phyloP scores from a whole-genome alignment of 2,888 invertebrate species.

The Nemoura dubitans region DNA sequence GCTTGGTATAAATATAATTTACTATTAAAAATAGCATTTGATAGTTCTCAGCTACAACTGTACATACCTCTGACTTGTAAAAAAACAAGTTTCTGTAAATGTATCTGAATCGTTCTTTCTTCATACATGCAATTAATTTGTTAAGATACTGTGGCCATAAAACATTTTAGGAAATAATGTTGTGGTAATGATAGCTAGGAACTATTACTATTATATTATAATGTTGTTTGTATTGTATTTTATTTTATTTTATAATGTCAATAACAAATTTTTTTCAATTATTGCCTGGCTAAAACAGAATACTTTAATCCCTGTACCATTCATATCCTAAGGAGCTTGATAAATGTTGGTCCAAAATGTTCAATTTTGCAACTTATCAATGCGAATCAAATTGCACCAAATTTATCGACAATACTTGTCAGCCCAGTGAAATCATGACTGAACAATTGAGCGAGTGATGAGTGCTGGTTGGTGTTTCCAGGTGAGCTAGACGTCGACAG shows the following conservation, averaged over 20 bases:
- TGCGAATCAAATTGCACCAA: too few species aligned
- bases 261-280: background rate
- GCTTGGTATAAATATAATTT: background rate
- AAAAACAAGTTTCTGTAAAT: background rate
- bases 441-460: too few species aligned
- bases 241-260: background rate
- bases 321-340: too few species aligned
- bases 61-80: slow-evolving; percentile 12
- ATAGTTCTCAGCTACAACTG: background rate
- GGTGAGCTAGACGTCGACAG: slow-evolving; percentile 53
- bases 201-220: background rate
- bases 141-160: background rate
- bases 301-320: too few species aligned
- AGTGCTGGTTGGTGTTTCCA: too few species aligned
- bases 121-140: background rate
- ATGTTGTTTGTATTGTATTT: slow-evolving; percentile 17
- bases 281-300: background rate
- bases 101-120: background rate
- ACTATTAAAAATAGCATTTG: background rate
- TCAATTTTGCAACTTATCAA: too few species aligned
- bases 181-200: background rate
- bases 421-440: too few species aligned
- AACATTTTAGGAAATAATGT: background rate
- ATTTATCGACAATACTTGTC: too few species aligned
- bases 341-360: too few species aligned